Base-by-base conservation (phyloP, 2,888 invertebrate genomes). In the Girardia tigrina region DNA sequence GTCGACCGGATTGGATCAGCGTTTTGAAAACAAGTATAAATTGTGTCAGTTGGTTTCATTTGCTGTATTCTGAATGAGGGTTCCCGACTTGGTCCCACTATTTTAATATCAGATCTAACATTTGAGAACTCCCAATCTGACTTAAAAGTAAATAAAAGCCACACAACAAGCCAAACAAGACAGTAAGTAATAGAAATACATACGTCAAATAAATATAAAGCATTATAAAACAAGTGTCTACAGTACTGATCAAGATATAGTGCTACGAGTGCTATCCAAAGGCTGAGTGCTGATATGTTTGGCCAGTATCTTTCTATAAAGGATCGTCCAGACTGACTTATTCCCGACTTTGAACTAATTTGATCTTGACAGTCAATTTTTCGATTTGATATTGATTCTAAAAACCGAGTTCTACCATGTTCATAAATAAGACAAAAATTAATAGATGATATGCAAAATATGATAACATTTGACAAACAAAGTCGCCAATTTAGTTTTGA, bases 351-450 rank as follows among this genome's bases (percentile, higher is more conserved):
- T n/a, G 56, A 56, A n/a, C 56, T 56, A 6, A 4, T n/a, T n/a
- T 56, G 56, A 8, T 56, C 56, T 56, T 56, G 56, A 56, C 20
- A 56, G 4, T 56, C 56, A 56, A 12, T 56, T 56, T 56, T 56
- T 56, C 56, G 4, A n/a, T n/a, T 20, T 20, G 23, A 20, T 20
- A 56, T 56, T 12, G 56, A 56, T 2, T 56, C 56, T n/a, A 56
- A 23, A 56, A 8, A 56, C 23, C 56, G n/a, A 4, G n/a, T 12
- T 6, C 56, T n/a, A 8, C 56, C 56, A 56, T 56, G 56, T n/a
- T 56, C 56, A 56, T 56, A 56, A 16, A 56, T 56, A 6, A 56
- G 23, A n/a, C 56, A 56, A 56, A 56, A 56, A 56, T 56, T 56
- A 4, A 16, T 8, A 20, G n/a, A 20, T 12, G 56, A 56, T 56